Conservation (phyloP, 2,797 vertebrate species). For the Muraenolepis orangiensis region DNA sequence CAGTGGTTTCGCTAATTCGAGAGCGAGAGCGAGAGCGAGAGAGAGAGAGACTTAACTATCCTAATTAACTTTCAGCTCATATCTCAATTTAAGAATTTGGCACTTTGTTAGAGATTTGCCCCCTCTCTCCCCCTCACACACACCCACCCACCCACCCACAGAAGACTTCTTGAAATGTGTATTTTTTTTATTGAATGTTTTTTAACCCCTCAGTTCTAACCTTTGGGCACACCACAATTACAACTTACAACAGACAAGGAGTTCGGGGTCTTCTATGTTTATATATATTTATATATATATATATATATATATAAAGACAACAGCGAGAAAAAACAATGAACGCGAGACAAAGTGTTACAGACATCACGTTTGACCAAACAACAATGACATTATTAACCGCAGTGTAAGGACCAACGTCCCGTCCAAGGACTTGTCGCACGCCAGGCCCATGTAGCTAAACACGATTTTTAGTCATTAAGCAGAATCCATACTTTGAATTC, state of each 20-base stretch:
- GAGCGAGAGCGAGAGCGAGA: background rate
- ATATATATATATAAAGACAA: conserved; percentile 35
- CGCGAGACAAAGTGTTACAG: conserved; percentile 61
- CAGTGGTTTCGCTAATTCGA: background rate
- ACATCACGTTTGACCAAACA: conserved; percentile 65
- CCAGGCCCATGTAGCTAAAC: conserved; percentile 30
- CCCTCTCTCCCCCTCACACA: background rate
- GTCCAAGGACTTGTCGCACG: conserved; percentile 38
- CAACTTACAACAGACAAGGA: conserved; percentile 65
- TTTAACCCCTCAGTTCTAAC: conserved; percentile 32
- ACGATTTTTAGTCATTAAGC: background rate
- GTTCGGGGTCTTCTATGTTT: conserved; percentile 32
- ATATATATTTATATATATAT: conserved; percentile 16
- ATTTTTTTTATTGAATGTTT: conserved; percentile 57
- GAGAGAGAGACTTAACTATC: too few relatives aligned
- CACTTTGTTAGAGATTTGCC: background rate
- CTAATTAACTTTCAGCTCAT: too few relatives aligned
- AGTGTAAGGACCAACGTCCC: conserved; percentile 55
- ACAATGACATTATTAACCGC: conserved; percentile 65
- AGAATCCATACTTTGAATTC: background rate
- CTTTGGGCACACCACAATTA: conserved; percentile 59
- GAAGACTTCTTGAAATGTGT: conserved; percentile 1
- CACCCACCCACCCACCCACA: background rate
- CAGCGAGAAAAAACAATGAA: conserved; percentile 32
- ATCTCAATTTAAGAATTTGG: too few relatives aligned